These are phyloP conservation scores for Melanaphis sacchari DNA, from an alignment of 1,140 invertebrate genomes.

Conservation along the genomic window DNA sequence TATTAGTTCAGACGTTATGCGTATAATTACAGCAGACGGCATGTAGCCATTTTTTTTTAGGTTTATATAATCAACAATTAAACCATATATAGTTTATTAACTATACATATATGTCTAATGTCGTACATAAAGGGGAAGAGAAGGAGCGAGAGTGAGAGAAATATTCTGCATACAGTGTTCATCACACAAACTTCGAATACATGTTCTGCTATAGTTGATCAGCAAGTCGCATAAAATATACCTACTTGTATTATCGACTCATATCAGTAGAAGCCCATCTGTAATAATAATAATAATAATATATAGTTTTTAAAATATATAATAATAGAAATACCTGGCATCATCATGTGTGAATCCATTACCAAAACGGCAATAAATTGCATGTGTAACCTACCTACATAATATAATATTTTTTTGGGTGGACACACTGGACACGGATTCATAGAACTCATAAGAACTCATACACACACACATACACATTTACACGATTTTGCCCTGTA, in stretches of 20 bases:
- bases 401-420: background rate
- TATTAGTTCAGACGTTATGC: no score
- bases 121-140: background rate
- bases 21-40: no score
- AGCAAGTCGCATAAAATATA: background rate
- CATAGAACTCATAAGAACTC: background rate
- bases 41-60: no score
- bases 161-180: no score
- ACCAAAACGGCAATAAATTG: background rate
- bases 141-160: no score
- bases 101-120: background rate
- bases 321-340: background rate
- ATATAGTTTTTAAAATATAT: background rate
- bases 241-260: background rate
- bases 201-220: background rate
- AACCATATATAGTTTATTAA: no score
- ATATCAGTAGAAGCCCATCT: background rate
- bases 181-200: no score
- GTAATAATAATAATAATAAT: background rate
- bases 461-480: background rate
- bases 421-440: background rate
- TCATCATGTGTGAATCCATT: background rate
- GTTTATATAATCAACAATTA: no score
- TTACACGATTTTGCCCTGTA: background rate
- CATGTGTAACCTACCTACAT: background rate